Evolutionary conservation across 2,888 invertebrate genomes (phyloP).

Genomic region (Dascillus cervinus): DNA sequence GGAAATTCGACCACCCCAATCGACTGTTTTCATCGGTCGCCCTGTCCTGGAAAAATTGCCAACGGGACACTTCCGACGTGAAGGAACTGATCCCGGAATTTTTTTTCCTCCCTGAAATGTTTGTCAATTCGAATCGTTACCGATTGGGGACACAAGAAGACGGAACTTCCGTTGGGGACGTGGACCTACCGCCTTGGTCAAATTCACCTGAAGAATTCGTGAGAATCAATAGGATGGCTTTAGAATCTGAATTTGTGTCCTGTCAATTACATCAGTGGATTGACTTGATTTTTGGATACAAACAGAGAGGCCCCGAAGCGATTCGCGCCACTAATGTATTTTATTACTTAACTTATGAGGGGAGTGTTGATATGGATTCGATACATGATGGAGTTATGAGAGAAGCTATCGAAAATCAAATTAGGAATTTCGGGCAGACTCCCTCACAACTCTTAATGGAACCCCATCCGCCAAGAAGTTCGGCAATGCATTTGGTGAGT

Average conservation of each 20-base stretch:
- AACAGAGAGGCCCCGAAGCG: conserved; percentile 97
- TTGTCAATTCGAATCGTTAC: conserved; percentile 81
- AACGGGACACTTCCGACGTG: conserved; percentile 97
- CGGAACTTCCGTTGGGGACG: conserved; percentile 67
- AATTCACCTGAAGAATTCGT: conserved; percentile 97
- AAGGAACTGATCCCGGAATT: conserved; percentile 99
- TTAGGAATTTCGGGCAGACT: conserved; percentile 96
- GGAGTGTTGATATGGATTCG: conserved; percentile 86
- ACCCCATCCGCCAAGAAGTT: conserved; percentile 95
- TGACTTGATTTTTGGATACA: conserved; percentile 98
- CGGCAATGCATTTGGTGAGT: conserved; percentile 83
- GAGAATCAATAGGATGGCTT: conserved; percentile 94
- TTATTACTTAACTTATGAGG: conserved; percentile 99
- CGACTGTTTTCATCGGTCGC: conserved; percentile 91
- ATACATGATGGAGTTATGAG: conserved; percentile 85
- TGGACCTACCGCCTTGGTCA: conserved; percentile 95
- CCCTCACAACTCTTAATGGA: conserved; percentile 96
- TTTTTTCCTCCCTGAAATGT: conserved; percentile 98
- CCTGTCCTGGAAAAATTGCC: conserved; percentile 97
- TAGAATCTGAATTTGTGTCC: conserved; percentile 98
- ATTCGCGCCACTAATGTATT: conserved; percentile 97
- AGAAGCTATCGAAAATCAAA: conserved; percentile 94
- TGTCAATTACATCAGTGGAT: conserved; percentile 99
- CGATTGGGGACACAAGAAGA: conserved; percentile 86
- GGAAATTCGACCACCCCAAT: conserved; percentile 98